Conservation (phyloP, 1,140 invertebrate genomes). For the Eriocheir sinensis region DNA sequence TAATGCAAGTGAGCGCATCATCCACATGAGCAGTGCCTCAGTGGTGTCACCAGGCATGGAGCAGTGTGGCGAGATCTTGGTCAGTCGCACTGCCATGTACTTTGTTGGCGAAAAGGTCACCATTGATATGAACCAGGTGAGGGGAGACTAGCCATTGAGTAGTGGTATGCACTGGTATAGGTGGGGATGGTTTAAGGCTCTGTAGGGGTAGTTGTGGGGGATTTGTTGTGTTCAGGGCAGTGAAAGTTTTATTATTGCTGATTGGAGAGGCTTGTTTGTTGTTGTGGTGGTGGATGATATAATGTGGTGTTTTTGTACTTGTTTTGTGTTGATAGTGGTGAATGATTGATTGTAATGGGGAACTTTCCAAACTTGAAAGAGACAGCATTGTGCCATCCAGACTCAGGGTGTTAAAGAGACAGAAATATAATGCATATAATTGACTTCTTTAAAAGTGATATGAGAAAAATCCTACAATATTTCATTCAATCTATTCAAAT, state of each 20-base stretch:
- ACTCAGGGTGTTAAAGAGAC: too few relatives aligned
- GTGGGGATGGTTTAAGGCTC: conserved; percentile 10
- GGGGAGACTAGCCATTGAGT: too few relatives aligned
- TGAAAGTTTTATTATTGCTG: not conserved
- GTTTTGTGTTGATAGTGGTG: not conserved
- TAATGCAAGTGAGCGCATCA: conserved; percentile 66
- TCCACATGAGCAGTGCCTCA: conserved; percentile 68
- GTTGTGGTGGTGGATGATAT: not conserved
- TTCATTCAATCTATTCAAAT: too few relatives aligned
- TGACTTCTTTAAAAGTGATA: too few relatives aligned
- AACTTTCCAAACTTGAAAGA: too few relatives aligned
- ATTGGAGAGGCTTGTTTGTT: not conserved
- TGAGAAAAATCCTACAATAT: too few relatives aligned
- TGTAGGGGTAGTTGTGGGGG: not conserved
- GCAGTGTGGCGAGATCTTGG: conserved; percentile 65
- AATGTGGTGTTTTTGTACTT: not conserved
- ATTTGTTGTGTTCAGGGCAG: not conserved
- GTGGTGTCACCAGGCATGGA: conserved; percentile 70
- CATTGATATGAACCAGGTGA: conserved; percentile 71
- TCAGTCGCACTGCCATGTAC: conserved; percentile 69
- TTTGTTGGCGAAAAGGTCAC: conserved; percentile 70
- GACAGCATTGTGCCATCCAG: too few relatives aligned
- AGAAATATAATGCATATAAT: too few relatives aligned
- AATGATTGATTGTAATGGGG: too few relatives aligned
- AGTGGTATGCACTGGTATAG: not conserved